Conservation (phyloP, 2,113 vertebrate species). For the Narcine bancroftii region DNA sequence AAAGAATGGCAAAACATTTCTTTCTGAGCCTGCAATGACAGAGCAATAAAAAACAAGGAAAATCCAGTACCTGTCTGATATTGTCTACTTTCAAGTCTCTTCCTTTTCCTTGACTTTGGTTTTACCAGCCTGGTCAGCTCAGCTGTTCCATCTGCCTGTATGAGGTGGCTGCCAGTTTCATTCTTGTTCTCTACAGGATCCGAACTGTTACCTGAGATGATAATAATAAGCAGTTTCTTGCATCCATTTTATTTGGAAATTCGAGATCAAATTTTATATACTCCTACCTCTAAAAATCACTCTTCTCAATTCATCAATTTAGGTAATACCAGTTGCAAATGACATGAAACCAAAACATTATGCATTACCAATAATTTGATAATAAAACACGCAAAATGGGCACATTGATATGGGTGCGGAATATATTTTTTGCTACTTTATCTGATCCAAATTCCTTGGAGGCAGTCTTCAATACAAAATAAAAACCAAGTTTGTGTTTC, state of each 20-base stretch:
- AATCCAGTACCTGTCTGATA: conserved; percentile 81
- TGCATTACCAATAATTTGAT: background rate
- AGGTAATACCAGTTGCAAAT: background rate
- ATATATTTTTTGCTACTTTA: background rate
- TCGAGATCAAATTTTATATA: background rate
- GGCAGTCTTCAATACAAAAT: background rate
- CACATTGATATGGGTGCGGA: background rate
- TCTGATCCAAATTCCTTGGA: background rate
- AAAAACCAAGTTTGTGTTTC: background rate
- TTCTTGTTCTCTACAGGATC: conserved; percentile 90
- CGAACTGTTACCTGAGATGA: conserved; percentile 65
- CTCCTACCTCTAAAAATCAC: background rate
- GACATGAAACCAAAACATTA: background rate
- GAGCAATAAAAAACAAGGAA: background rate
- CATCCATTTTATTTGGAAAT: background rate
- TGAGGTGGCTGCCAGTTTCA: conserved; percentile 84
- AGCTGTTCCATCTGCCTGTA: conserved; percentile 90
- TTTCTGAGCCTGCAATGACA: too few species aligned
- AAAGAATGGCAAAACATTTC: background rate
- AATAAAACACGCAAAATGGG: background rate
- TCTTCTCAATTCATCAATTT: background rate
- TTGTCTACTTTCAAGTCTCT: conserved; percentile 84
- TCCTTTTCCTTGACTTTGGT: conserved; percentile 84
- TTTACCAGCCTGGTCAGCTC: conserved; percentile 74
- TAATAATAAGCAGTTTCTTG: background rate